Base-by-base conservation (phyloP, 1,140 invertebrate genomes). In the Apocrypta bakeri region DNA sequence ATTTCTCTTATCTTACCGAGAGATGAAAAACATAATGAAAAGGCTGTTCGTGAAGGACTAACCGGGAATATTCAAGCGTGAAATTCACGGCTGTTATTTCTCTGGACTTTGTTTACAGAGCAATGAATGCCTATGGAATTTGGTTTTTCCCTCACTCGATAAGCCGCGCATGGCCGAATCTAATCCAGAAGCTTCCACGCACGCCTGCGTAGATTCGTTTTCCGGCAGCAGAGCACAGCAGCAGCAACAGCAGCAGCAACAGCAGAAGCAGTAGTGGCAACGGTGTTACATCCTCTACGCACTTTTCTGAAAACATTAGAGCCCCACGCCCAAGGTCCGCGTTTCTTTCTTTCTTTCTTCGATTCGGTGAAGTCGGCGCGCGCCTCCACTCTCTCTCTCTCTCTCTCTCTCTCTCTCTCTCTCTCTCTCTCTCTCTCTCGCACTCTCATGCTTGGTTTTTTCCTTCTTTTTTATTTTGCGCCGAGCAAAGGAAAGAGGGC, bases 241-340 rank as follows among this genome's bases (percentile, higher is more conserved):
- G 9, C 3, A 37, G 33, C 2, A 9, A 37, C 3, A 37, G 33
- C 2, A 9, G 9, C 3, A 37, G 33, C 2, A 9, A 37, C 3
- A 37, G 33, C n/a, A 37, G 33, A 37, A 9, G 9, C 3, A 56
- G 14, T 21, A 7, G 3, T 21, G 48, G 17, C 48, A 17, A 17
- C 48, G 17, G 48, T 17, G 21, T 14, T 29, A 68, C 73, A 6
- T 31, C n/a, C 85, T 87, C 86, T 89, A 88, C 85, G 85, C 85
- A 88, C 88, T 89, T 90, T 89, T 88, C 87, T 86, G 86, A 90
- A 90, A 90, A 90, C 88, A 90, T 89, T 78, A 69, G 79, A 80
- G 80, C 72, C 63, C 87, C 84, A 85, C 87, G 85, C 87, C 86
- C 85, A 86, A 86, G 83, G 85, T 84, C 85, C 83, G 81, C 84